A percentile compares a stretch with the other conserved stretches of the same genome.
Conservation (phyloP, 2,888 invertebrate genomes). For the Drosophila paracracens region DNA sequence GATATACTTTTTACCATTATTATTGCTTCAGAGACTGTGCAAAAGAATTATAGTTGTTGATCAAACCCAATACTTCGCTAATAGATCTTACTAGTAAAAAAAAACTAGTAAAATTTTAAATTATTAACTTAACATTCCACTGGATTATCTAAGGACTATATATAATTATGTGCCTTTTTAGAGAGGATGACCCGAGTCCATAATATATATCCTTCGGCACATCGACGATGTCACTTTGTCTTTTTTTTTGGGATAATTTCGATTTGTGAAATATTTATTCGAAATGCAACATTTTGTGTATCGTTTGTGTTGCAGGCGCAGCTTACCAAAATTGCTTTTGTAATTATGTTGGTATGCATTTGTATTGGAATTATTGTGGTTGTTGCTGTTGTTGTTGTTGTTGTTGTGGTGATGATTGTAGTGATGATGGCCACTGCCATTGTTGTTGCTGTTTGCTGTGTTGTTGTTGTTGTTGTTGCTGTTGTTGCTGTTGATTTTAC, state of each 20-base stretch:
- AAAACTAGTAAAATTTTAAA: background rate
- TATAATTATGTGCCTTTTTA: background rate
- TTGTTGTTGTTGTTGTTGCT: slow-evolving; percentile 26
- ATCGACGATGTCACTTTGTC: background rate
- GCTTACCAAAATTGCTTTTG: slow-evolving; percentile 84
- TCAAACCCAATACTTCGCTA: background rate
- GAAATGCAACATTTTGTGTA: slow-evolving; percentile 25
- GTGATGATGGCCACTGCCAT: slow-evolving; percentile 32
- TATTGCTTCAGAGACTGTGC: background rate
- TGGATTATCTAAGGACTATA: background rate
- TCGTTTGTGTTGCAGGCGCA: background rate
- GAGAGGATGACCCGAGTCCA: too few species aligned
- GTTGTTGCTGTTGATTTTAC: slow-evolving; percentile 30
- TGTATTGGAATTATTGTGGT: slow-evolving; percentile 52
- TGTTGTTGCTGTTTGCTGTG: slow-evolving; percentile 20
- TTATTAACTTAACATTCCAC: background rate
- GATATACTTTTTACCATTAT: background rate
- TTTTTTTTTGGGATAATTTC: slow-evolving; percentile 6
- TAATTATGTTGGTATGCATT: slow-evolving; percentile 78
- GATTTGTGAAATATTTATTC: slow-evolving; percentile 5
- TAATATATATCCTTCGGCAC: background rate
- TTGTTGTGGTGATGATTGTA: slow-evolving; percentile 27
- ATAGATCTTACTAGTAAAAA: background rate
- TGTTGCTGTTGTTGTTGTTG: slow-evolving; percentile 28
- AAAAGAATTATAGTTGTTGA: background rate